Percentiles rank a stretch among this genome's conserved stretches.
Evolutionary conservation across 2,888 invertebrate genomes (phyloP).

Genomic region (Platycheirus albimanus): DNA sequence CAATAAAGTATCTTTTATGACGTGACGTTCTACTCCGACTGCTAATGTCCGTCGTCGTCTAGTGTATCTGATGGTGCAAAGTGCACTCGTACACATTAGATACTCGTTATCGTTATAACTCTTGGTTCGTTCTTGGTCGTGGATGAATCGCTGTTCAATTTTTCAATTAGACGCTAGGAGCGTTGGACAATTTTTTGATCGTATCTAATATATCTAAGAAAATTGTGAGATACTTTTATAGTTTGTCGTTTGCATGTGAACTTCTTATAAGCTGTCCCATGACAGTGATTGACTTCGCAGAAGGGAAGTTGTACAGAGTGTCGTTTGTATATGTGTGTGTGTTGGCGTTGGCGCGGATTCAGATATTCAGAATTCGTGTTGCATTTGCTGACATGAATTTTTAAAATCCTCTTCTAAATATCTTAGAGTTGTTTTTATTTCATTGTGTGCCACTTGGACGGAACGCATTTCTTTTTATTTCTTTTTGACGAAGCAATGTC

Average conservation of each 20-base stretch:
- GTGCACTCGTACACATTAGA: constrained; percentile 33
- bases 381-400: constrained; percentile 54
- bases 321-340: not conserved
- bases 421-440: not conserved
- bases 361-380: constrained; percentile 43
- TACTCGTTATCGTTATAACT: constrained; percentile 47
- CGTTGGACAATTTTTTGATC: constrained; percentile 41
- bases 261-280: constrained; percentile 8
- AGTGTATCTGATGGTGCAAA: constrained; percentile 7
- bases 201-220: constrained; percentile 55
- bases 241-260: constrained; percentile 22
- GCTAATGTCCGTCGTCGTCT: constrained; percentile 5
- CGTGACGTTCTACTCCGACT: constrained; percentile 32
- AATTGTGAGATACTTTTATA: constrained; percentile 25
- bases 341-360: constrained; percentile 3
- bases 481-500: constrained; percentile 55
- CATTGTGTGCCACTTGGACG: constrained; percentile 21
- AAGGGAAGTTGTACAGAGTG: constrained; percentile 20
- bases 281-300: constrained; percentile 62
- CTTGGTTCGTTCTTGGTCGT: not conserved
- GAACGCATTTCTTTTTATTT: constrained; percentile 46
- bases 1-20: constrained; percentile 63
- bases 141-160: constrained; percentile 40
- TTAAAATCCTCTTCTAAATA: constrained; percentile 31
- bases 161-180: constrained; percentile 55